Evolutionary conservation across 2,888 invertebrate species (phyloP).

Genomic region (Liopterus haemorrhoidalis): DNA sequence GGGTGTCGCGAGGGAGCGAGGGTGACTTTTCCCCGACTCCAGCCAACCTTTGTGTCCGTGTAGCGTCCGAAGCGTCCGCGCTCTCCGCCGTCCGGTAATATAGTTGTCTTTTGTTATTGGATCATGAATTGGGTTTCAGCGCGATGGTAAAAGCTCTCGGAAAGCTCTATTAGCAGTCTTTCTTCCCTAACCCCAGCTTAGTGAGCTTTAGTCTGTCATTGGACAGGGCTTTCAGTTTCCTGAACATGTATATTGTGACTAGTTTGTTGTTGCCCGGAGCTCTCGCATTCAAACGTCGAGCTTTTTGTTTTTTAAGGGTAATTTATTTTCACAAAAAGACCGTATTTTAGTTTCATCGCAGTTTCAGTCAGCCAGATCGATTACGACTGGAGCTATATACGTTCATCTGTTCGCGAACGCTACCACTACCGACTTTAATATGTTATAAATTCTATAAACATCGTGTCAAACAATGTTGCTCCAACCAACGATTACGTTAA

Average conservation of each 20-base stretch:
- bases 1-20: not conserved
- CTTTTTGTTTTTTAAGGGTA: conserved; percentile 15
- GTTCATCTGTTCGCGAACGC: too few species aligned
- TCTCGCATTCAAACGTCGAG: conserved; percentile 6
- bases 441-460: too few species aligned
- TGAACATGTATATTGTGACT: conserved; percentile 10
- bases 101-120: conserved; percentile 51
- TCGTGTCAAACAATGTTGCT: too few species aligned
- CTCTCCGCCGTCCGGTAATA: conserved; percentile 44
- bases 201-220: conserved; percentile 46
- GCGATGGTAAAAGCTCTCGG: conserved; percentile 46
- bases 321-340: conserved; percentile 13
- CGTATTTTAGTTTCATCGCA: conserved; percentile 12
- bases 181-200: conserved; percentile 47
- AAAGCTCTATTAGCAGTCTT: conserved; percentile 50
- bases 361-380: conserved; percentile 4
- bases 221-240: conserved; percentile 26
- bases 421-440: too few species aligned
- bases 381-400: too few species aligned
- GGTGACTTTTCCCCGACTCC: not conserved
- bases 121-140: conserved; percentile 49
- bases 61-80: conserved; percentile 41
- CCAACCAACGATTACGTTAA: too few species aligned
- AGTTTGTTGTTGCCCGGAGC: conserved; percentile 7
- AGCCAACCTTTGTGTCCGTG: not conserved